Evolutionary conservation across 2,888 invertebrate species (phyloP), one percentile per base, ranked within the genome.

Genomic region (Sericinus montela): DNA sequence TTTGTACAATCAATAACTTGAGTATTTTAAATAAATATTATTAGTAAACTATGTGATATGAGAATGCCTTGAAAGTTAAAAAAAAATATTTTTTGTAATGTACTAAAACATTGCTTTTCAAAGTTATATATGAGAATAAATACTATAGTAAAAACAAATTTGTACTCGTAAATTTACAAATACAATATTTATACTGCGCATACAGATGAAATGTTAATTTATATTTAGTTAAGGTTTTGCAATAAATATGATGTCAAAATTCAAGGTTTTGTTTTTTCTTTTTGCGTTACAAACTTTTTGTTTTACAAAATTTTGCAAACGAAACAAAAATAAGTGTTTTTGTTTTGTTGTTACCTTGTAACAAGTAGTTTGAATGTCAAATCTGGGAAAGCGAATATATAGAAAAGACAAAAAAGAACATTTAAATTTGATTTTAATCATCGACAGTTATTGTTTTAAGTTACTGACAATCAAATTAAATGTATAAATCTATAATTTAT

Each of bases 21-120:
- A 9, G 41, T 29, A 32, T 11, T 32, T 32, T 32, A 11, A n/a
- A 11, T n/a, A 30, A 30, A 30, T 30, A 11, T 11, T 32, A 32
- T 11, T 32, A 32, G 54, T 63, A 19, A 69, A 61, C 61, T 63
- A 69, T 83, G 84, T 85, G 84, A 85, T 85, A 85, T 74, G 53
- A 75, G 71, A 75, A 75, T 83, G 80, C 81, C 85, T 81, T 82
- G 63, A 48, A 48, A 30, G 32, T 48, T 63, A 51, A 53, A 54
- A 51, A 53, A 54, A 53, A 54, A 48, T 46, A 38, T 30, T 13
- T 58, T 54, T 57, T 54, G 47, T 55, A 55, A 35, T 37, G 39
- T 45, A 11, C 6, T n/a, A 32, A 11, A 30, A 32, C 32, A 32
- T 13, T 11, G 32, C 25, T 8, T 25, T 25, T 8, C 8, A 8